phyloP scores from a whole-genome alignment of 2,888 invertebrate genomes.

The Drosophila prostipennis region DNA sequence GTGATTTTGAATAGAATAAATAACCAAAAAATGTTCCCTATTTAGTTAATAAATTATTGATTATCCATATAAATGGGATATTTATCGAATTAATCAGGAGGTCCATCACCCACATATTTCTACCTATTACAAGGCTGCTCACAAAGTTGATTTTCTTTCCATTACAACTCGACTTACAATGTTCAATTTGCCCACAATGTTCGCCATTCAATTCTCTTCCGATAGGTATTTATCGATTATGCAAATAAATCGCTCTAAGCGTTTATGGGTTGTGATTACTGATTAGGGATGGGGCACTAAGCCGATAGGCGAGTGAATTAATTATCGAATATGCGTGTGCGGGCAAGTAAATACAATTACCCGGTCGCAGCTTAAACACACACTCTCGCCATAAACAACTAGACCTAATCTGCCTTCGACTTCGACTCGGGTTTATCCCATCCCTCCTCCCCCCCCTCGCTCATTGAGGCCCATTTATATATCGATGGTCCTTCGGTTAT shows the following conservation, averaged over 20 bases:
- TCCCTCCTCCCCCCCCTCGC: not conserved
- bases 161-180: constrained; percentile 11
- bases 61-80: too few relatives aligned
- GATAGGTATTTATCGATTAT: constrained; percentile 30
- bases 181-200: constrained; percentile 1
- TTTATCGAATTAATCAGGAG: too few relatives aligned
- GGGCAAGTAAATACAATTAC: constrained; percentile 44
- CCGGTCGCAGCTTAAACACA: constrained; percentile 17
- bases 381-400: constrained; percentile 39
- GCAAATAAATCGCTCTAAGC: constrained; percentile 28
- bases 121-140: constrained; percentile 4
- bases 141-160: constrained; percentile 2
- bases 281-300: constrained; percentile 16
- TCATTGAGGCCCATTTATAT: constrained; percentile 37
- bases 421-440: constrained; percentile 1
- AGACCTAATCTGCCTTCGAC: constrained; percentile 36
- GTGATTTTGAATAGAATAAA: too few relatives aligned
- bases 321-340: constrained; percentile 42
- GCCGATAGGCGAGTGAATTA: constrained; percentile 44
- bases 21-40: too few relatives aligned
- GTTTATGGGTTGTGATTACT: not conserved
- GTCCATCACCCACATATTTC: not conserved
- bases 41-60: too few relatives aligned
- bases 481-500: constrained; percentile 29
- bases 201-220: not conserved